Percentiles rank a stretch among this genome's conserved stretches.
Evolutionary conservation across 2,888 invertebrate genomes (phyloP).

Genomic region (Sesia apiformis): DNA sequence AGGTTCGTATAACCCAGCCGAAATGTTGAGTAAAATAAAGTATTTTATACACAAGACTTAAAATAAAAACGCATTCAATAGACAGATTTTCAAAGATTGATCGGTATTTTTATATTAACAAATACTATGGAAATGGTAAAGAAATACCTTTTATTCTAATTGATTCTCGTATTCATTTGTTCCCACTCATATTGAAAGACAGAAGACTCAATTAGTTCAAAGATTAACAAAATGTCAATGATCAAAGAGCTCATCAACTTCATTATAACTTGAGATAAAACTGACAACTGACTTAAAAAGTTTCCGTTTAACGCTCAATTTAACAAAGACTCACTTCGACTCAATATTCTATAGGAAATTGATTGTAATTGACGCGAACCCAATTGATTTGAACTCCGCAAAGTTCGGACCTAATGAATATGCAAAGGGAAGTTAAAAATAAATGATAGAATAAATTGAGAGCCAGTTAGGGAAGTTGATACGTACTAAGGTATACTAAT

Average conservation of each 20-base stretch:
- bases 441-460: constrained; percentile 1
- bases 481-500: no score
- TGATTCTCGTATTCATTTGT: no score
- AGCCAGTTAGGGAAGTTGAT: no score
- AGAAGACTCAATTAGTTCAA: background rate
- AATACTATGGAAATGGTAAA: no score
- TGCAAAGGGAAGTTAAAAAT: constrained; percentile 28
- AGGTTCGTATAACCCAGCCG: no score
- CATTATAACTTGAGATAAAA: constrained; percentile 16
- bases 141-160: no score
- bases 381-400: constrained; percentile 19
- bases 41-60: no score
- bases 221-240: background rate
- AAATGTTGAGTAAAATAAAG: no score
- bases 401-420: constrained; percentile 26
- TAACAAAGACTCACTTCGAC: constrained; percentile 15
- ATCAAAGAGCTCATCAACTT: constrained; percentile 1
- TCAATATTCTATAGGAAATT: constrained; percentile 29
- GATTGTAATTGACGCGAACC: constrained; percentile 30
- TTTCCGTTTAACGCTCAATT: constrained; percentile 30
- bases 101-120: no score
- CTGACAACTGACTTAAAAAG: constrained; percentile 22
- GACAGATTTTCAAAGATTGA: no score
- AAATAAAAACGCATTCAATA: no score
- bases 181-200: no score